These are phyloP conservation scores for Caranx melampygus DNA, from an alignment of 2,113 vertebrate species.

Conservation along the genomic window DNA sequence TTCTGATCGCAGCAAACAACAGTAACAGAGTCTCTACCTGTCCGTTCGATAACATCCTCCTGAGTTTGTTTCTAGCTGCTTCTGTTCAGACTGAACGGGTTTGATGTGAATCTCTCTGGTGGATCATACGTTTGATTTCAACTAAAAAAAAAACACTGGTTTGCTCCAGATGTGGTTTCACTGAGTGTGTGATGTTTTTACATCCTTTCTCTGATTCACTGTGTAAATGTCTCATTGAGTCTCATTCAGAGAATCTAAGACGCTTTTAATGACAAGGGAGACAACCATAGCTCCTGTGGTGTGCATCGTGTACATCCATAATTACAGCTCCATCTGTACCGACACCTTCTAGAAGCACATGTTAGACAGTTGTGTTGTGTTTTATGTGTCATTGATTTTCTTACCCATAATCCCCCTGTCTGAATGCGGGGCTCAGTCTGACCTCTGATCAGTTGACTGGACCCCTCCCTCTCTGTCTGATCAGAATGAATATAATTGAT, in stretches of 20 bases:
- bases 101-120: not conserved
- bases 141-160: not conserved
- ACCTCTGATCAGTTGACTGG: too few species aligned
- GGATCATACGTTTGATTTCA: not conserved
- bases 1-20: constrained; percentile 30
- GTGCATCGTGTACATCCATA: not conserved
- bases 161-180: constrained; percentile 43
- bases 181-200: constrained; percentile 24
- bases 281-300: too few species aligned
- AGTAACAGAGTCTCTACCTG: not conserved
- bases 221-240: too few species aligned
- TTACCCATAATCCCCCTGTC: too few species aligned
- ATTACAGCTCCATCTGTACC: not conserved
- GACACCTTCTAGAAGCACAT: not conserved
- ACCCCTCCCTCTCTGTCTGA: too few species aligned
- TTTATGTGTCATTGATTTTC: too few species aligned
- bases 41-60: not conserved
- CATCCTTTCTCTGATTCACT: too few species aligned
- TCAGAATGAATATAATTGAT: too few species aligned
- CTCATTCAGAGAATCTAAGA: not conserved
- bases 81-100: not conserved
- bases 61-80: not conserved
- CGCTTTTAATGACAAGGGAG: too few species aligned
- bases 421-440: too few species aligned
- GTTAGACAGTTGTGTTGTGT: not conserved